Conservation (phyloP, 2,113 vertebrate genomes). For the Tursiops truncatus region DNA sequence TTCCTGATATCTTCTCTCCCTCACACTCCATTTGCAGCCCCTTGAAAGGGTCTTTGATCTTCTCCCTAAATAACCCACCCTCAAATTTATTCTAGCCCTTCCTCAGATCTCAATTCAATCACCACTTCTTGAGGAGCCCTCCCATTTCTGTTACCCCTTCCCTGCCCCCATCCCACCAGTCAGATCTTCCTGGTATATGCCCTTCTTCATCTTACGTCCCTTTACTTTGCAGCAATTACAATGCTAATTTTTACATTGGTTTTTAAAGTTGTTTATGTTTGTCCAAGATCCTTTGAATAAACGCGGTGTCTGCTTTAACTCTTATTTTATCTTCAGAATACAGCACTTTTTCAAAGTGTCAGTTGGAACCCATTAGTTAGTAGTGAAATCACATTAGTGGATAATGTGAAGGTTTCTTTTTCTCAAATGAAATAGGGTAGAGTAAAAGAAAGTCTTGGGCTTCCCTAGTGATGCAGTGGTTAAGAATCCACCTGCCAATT, state of each 20-base stretch:
- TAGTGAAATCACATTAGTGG: not conserved
- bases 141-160: not conserved
- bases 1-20: not conserved
- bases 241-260: not conserved
- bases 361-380: not conserved
- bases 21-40: not conserved
- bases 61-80: not conserved
- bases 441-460: not conserved
- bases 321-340: conserved; percentile 3
- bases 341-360: not conserved
- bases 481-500: not conserved
- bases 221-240: not conserved
- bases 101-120: not conserved
- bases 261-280: not conserved
- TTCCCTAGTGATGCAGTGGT: not conserved
- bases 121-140: not conserved
- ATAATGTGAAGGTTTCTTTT: not conserved
- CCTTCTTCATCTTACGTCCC: not conserved
- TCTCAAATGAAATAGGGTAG: not conserved
- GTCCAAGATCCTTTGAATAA: not conserved
- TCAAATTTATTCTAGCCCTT: not conserved
- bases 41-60: not conserved
- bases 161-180: not conserved
- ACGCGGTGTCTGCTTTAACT: not conserved
- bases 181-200: not conserved